These are phyloP conservation scores for Proctacanthus coquilletti DNA, from an alignment of 1,140 invertebrate genomes.

Conservation along the genomic window DNA sequence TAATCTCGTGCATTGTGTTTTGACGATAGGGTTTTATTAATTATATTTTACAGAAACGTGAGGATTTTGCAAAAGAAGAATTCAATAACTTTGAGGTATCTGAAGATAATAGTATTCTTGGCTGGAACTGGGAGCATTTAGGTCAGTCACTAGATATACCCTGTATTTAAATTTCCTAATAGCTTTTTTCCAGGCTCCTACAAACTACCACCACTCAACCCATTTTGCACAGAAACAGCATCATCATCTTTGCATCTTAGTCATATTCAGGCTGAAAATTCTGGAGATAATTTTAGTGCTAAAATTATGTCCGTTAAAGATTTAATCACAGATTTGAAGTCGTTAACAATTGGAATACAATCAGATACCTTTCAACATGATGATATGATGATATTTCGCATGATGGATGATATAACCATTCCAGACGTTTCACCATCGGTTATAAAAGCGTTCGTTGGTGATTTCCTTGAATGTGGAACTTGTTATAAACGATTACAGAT, in stretches of 20 bases:
- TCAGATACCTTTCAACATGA: conserved; percentile 28
- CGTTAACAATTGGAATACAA: conserved; percentile 31
- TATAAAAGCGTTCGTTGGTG: conserved; percentile 11
- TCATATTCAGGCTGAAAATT: background rate
- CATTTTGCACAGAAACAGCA: conserved; percentile 4
- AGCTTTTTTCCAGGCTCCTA: background rate
- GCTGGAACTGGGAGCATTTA: conserved; percentile 10
- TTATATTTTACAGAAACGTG: background rate
- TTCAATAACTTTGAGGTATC: background rate
- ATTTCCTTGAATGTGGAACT: conserved; percentile 17
- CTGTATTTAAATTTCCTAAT: background rate
- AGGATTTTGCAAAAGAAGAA: background rate
- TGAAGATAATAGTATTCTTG: conserved; percentile 1
- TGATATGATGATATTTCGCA: conserved; percentile 4
- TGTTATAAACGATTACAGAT: conserved; percentile 14
- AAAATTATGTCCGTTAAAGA: conserved; percentile 16
- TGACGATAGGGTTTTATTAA: too few relatives aligned
- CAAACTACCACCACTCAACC: conserved; percentile 6
- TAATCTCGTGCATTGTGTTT: too few relatives aligned
- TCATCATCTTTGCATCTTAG: conserved; percentile 4
- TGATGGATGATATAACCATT: conserved; percentile 12
- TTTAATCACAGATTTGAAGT: conserved; percentile 30
- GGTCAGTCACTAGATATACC: conserved; percentile 5
- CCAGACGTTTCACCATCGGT: conserved; percentile 13
- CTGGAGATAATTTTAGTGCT: conserved; percentile 4